Conservation (phyloP, 2,888 invertebrate genomes). For the Calameuta pallipes region DNA sequence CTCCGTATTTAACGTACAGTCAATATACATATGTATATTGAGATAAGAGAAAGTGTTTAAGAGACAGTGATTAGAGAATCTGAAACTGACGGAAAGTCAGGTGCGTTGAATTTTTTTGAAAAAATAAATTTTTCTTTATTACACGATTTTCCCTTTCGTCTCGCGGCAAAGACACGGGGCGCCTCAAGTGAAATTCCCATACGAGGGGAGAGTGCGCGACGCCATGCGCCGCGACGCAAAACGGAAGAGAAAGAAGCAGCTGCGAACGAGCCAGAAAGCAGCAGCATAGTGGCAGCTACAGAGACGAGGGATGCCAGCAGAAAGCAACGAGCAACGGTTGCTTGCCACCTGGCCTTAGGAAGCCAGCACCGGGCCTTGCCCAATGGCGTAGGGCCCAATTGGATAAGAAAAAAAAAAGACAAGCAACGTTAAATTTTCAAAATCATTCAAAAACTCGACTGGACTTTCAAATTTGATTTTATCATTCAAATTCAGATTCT, state of each 20-base stretch:
- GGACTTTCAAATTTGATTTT: background rate
- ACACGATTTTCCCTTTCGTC: background rate
- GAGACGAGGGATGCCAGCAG: slow-evolving; percentile 45
- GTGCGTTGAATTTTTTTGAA: no score
- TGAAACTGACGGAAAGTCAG: no score
- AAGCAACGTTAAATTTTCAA: background rate
- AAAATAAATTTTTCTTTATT: no score
- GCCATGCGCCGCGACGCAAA: background rate
- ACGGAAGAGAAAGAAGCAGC: background rate
- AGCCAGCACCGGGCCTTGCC: slow-evolving; percentile 50
- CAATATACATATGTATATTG: no score
- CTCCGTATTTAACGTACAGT: no score
- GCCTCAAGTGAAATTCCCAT: background rate
- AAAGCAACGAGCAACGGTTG: slow-evolving; percentile 55
- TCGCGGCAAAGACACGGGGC: background rate
- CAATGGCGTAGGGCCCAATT: slow-evolving; percentile 48
- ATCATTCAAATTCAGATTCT: background rate
- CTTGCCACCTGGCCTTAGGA: slow-evolving; percentile 60
- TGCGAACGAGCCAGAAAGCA: background rate
- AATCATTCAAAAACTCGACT: background rate
- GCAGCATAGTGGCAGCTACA: slow-evolving; percentile 23
- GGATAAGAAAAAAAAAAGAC: slow-evolving; percentile 19
- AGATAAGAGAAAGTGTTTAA: no score
- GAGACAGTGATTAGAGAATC: no score
- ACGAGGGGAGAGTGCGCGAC: background rate